A percentile compares a stretch with the other conserved stretches of the same genome.
Conservation (phyloP, 2,888 invertebrate genomes). For the Drosophila ustulata region DNA sequence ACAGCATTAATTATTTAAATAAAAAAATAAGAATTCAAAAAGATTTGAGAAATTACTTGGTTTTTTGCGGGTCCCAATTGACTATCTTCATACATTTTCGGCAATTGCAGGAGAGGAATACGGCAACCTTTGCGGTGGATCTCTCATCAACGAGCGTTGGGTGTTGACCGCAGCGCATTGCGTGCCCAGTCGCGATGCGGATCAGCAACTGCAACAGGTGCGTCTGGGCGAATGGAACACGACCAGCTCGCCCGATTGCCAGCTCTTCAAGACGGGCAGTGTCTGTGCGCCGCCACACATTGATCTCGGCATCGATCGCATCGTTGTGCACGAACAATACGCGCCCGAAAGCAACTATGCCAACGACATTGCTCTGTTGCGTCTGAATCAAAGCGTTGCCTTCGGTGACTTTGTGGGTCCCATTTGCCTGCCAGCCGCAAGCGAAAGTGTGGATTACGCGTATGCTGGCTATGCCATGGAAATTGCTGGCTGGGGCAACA, state of each 20-base stretch:
- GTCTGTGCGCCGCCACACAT: slow-evolving; percentile 87
- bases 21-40: too few relatives aligned
- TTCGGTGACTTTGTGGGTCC: slow-evolving; percentile 87
- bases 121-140: slow-evolving; percentile 48
- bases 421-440: slow-evolving; percentile 86
- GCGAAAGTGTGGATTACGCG: slow-evolving; percentile 65
- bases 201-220: slow-evolving; percentile 85
- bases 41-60: too few relatives aligned
- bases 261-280: slow-evolving; percentile 66
- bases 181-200: slow-evolving; percentile 86
- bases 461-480: slow-evolving; percentile 84
- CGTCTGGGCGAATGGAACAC: slow-evolving; percentile 84
- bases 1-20: too few relatives aligned
- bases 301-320: slow-evolving; percentile 87
- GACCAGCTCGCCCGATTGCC: slow-evolving; percentile 68
- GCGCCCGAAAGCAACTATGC: slow-evolving; percentile 85
- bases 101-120: slow-evolving; percentile 24
- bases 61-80: too few relatives aligned
- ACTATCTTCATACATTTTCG: background rate
- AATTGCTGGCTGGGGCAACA: slow-evolving; percentile 89
- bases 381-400: slow-evolving; percentile 86
- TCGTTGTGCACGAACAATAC: slow-evolving; percentile 87
- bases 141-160: slow-evolving; percentile 53
- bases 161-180: slow-evolving; percentile 91
- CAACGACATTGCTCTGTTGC: slow-evolving; percentile 90